These are phyloP conservation scores for Dasyornis broadbenti DNA, from an alignment of 2,113 vertebrate genomes.

Conservation along the genomic window DNA sequence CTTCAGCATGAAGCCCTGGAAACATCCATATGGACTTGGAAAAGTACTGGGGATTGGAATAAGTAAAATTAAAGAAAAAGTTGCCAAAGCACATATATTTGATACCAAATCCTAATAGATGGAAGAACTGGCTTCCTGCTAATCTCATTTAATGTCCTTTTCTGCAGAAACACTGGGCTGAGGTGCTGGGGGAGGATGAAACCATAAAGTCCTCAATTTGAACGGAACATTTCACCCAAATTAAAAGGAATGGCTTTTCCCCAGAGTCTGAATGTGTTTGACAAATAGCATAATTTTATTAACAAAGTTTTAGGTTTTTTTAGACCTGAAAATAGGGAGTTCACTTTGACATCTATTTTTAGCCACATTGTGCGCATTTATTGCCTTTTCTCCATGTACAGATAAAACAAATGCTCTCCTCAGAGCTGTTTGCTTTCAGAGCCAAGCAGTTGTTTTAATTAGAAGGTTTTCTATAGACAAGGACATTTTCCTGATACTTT, in stretches of 20 bases:
- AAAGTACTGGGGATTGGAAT: background rate
- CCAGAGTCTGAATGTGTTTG: background rate
- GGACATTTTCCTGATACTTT: background rate
- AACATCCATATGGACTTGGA: background rate
- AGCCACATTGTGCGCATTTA: background rate
- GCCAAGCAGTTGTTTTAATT: conserved; percentile 25
- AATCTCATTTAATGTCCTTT: background rate
- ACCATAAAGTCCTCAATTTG: background rate
- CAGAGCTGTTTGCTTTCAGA: conserved; percentile 38
- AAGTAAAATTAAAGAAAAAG: background rate
- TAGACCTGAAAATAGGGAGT: background rate
- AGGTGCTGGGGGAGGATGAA: background rate
- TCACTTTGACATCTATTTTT: background rate
- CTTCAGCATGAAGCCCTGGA: background rate
- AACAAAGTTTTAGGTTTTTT: background rate
- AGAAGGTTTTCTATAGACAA: background rate
- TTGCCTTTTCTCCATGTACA: background rate
- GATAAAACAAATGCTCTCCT: conserved; percentile 37
- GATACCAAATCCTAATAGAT: background rate
- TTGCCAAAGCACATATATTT: background rate
- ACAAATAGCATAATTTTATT: background rate
- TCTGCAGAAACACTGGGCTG: background rate
- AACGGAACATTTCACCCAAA: background rate
- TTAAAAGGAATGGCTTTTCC: background rate
- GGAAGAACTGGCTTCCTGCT: background rate